phyloP scores from a whole-genome alignment of 2,888 invertebrate species.

The Chymomyza fuscimana region DNA sequence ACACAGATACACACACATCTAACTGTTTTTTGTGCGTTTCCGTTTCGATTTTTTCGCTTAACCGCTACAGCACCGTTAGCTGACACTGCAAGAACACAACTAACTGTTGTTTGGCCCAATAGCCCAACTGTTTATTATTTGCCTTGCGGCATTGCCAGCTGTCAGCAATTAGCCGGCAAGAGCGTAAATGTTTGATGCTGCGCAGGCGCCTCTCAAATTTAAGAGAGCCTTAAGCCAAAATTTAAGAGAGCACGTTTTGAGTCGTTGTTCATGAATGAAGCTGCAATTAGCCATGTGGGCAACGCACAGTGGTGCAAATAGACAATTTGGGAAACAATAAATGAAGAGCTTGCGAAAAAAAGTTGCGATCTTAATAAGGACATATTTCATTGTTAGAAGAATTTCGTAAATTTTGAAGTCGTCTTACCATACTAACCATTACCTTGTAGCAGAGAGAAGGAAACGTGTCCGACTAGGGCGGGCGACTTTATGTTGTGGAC shows the following conservation, averaged over 20 bases:
- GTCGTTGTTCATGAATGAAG: background rate
- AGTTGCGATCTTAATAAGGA: no score
- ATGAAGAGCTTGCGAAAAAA: no score
- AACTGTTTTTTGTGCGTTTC: background rate
- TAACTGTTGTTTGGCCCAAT: conserved; percentile 52
- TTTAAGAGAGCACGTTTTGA: background rate
- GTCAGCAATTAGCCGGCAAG: background rate
- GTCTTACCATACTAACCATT: no score
- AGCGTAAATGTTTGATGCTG: background rate
- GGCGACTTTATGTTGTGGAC: no score
- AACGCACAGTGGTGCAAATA: no score
- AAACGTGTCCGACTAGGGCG: no score
- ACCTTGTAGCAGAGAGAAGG: no score
- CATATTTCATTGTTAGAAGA: no score
- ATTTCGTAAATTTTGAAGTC: no score
- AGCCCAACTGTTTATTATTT: conserved; percentile 42
- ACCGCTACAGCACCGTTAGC: conserved; percentile 33
- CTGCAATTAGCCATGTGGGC: background rate
- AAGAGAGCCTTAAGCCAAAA: background rate
- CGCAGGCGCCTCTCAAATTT: conserved; percentile 32
- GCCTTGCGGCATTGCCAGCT: conserved; percentile 47
- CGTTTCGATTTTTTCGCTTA: background rate
- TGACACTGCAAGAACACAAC: conserved; percentile 40
- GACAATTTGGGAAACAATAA: background rate
- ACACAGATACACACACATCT: conserved; percentile 2